Conservation (phyloP, 2,113 vertebrate genomes). For the Nasalis larvatus region DNA sequence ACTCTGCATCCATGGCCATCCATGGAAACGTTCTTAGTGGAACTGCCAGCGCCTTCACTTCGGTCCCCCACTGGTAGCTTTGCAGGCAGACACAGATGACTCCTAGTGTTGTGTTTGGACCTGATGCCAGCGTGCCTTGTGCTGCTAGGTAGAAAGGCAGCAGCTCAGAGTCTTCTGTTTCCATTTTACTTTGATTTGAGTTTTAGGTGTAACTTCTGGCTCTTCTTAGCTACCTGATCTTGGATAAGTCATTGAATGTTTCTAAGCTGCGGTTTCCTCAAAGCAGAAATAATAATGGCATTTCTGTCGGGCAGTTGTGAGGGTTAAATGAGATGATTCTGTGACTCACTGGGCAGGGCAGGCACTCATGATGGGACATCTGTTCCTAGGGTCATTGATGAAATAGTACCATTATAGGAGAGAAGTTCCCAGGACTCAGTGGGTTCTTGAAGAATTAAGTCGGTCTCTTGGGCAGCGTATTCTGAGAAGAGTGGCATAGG, state of each 20-base stretch:
- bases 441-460: background rate
- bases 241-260: background rate
- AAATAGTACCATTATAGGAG: fast-evolving
- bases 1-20: background rate
- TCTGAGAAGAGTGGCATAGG: background rate
- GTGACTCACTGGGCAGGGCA: background rate
- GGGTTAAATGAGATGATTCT: background rate
- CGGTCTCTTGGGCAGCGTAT: background rate
- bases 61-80: too few relatives aligned
- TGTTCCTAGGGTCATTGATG: background rate
- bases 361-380: fast-evolving
- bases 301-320: background rate
- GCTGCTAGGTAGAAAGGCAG: too few relatives aligned
- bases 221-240: background rate
- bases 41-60: background rate
- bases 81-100: background rate
- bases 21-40: background rate
- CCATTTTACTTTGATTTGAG: background rate
- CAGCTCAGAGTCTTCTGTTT: background rate
- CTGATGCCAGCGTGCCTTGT: fast-evolving
- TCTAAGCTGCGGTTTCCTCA: background rate
- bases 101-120: fast-evolving
- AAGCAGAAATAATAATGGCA: background rate
- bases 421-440: background rate
- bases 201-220: background rate